Conservation (phyloP, 2,797 vertebrate species). For the Hyperoplus lanceolatus region DNA sequence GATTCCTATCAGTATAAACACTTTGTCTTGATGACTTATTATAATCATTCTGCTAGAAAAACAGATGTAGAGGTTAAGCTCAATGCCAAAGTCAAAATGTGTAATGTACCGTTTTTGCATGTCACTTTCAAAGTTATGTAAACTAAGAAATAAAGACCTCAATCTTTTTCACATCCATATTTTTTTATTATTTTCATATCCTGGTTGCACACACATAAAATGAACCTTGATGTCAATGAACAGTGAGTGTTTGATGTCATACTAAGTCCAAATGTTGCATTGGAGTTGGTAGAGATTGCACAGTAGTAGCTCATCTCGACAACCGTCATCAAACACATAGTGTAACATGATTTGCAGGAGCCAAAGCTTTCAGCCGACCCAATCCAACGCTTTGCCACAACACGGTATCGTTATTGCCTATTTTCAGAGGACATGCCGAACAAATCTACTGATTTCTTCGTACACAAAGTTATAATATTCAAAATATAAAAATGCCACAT, state of each 20-base stretch:
- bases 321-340: slow-evolving; percentile 50
- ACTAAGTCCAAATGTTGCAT: slow-evolving; percentile 62
- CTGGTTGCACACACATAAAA: slow-evolving; percentile 81
- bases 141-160: slow-evolving; percentile 40
- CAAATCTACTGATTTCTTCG: slow-evolving; percentile 51
- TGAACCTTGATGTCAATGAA: slow-evolving; percentile 71
- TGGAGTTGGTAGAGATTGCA: slow-evolving; percentile 57
- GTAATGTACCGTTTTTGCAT: not conserved
- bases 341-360: slow-evolving; percentile 47
- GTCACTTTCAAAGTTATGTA: not conserved
- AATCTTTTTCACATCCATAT: slow-evolving; percentile 77
- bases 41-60: not conserved
- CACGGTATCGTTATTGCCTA: slow-evolving; percentile 77
- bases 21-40: not conserved
- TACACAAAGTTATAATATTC: slow-evolving; percentile 72
- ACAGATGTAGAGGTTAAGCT: slow-evolving; percentile 12
- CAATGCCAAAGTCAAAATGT: not conserved
- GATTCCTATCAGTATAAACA: not conserved
- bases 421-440: slow-evolving; percentile 73
- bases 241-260: slow-evolving; percentile 67
- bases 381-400: slow-evolving; percentile 48
- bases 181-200: slow-evolving; percentile 71
- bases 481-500: slow-evolving; percentile 83
- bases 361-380: slow-evolving; percentile 56
- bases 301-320: slow-evolving; percentile 50